Evolutionary conservation across 1,140 invertebrate species (phyloP).

Genomic region (Drosophila funebris): DNA sequence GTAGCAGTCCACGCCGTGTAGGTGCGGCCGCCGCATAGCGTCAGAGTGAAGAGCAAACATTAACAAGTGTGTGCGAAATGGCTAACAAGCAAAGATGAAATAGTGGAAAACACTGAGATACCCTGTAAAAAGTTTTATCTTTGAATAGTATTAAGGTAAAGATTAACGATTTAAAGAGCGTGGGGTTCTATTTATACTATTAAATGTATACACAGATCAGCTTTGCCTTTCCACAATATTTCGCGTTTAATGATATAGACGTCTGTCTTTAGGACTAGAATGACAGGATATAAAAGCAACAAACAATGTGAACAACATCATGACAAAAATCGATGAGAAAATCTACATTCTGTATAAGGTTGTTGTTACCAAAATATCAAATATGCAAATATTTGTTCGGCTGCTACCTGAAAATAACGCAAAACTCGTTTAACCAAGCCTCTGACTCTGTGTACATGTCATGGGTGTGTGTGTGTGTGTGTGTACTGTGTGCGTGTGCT

Average conservation of each 20-base stretch:
- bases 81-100: constrained; percentile 41
- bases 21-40: constrained; percentile 25
- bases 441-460: constrained; percentile 8
- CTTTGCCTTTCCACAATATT: too few relatives aligned
- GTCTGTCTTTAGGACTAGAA: too few relatives aligned
- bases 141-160: too few relatives aligned
- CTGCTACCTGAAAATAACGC: constrained; percentile 70
- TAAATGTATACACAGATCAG: too few relatives aligned
- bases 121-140: constrained; percentile 15
- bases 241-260: too few relatives aligned
- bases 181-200: too few relatives aligned
- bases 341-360: constrained; percentile 73
- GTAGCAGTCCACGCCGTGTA: constrained; percentile 10
- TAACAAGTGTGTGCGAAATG: constrained; percentile 72
- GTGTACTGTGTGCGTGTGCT: constrained; percentile 8
- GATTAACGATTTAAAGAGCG: too few relatives aligned
- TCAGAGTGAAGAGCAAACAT: constrained; percentile 60
- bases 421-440: constrained; percentile 26
- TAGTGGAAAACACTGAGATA: neutral
- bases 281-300: constrained; percentile 24
- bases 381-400: constrained; percentile 77
- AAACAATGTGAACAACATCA: constrained; percentile 18
- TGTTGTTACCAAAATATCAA: constrained; percentile 79
- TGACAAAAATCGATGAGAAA: constrained; percentile 70
- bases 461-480: constrained; percentile 1